Base-by-base conservation (phyloP, 2,888 invertebrate species). In the Nebria salina region DNA sequence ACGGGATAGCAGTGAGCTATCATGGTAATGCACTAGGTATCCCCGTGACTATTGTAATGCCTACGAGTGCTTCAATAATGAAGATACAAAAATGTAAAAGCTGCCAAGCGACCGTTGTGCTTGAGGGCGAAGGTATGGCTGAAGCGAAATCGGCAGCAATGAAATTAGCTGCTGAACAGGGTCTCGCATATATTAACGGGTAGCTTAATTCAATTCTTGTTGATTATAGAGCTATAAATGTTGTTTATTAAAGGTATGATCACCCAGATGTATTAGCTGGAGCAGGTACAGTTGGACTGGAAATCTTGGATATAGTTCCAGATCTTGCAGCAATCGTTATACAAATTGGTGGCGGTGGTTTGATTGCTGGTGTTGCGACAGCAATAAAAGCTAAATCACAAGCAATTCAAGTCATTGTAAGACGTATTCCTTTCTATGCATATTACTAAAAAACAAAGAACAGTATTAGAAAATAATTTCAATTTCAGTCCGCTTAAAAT, bases 261-360 rank as follows among this genome's bases (percentile, higher is more conserved):
- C 97, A 98, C 88, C 98, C 98, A 0, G 94, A 97, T 87, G 97
- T 98, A 83, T 94, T 98, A 91, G 96, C 98, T 0, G 98, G 98
- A 0, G 98, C 98, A 88, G 98, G 98, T 9, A 98, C 98, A 0
- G 92, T 97, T 86, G 98, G 97, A 0, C 89, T 98, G 85, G 98
- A 98, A 90, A 97, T 98, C 82, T 88, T 97, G 34, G 97, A 98
- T 86, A 97, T 98, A 88, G 95, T 98, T 1, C 92, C 94, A 0
- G 92, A 95, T 81, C 93, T 97, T 13, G 97, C 98, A 88, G 97
- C 97, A 0, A 93, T 98, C 42, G 91, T 98, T 25, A 94, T 98
- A 15, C 98, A 98, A 0, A 96, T 97, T 0, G 98, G 98, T 0
- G 98, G 98, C n/a, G 97, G 95, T 0, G 98, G 98, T 0, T 90